Percentiles rank a stretch among this genome's conserved stretches.
Conservation (phyloP, 2,113 vertebrate species). For the Odontophorus gujanensis region DNA sequence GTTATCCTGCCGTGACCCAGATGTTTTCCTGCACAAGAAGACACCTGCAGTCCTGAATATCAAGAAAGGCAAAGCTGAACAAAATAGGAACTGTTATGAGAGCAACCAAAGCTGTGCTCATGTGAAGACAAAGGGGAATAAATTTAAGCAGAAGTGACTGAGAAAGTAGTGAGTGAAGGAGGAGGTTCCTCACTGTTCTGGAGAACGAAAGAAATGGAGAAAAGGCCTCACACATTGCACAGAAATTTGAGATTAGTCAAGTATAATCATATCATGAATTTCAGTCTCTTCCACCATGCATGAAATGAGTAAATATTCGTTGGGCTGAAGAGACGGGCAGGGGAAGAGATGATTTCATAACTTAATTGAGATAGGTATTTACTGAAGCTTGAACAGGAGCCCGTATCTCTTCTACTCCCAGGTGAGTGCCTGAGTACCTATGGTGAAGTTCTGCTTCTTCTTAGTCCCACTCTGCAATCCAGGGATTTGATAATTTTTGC, state of each 20-base stretch:
- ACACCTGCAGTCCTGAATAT: neutral
- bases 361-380: neutral
- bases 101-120: neutral
- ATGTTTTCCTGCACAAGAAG: neutral
- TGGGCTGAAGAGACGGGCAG: neutral
- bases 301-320: constrained; percentile 39
- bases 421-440: neutral
- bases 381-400: neutral
- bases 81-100: neutral
- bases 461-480: neutral
- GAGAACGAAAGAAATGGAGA: neutral
- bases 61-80: neutral
- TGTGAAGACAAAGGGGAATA: neutral
- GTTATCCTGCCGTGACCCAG: neutral
- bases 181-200: neutral
- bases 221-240: neutral
- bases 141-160: neutral
- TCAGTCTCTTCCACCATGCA: neutral
- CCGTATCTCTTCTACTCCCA: neutral
- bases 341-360: neutral
- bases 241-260: neutral
- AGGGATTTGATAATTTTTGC: neutral
- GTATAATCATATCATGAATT: neutral
- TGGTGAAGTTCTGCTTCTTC: neutral
- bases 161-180: neutral